Base-by-base conservation (phyloP, 2,113 vertebrate species). In the Empidonax traillii region DNA sequence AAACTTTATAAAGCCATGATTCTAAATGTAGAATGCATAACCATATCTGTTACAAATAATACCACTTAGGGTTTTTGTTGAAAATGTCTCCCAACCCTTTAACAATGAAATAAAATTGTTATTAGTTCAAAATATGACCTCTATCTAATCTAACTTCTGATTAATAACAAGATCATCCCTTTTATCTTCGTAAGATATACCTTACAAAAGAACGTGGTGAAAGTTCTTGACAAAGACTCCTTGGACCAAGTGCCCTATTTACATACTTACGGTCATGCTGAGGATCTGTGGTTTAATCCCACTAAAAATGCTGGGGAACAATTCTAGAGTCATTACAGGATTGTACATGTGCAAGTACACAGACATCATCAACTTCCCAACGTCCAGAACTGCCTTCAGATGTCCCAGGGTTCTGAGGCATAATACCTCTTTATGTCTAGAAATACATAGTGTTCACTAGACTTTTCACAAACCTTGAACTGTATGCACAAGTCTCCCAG, bases 271-370 rank as follows among this genome's bases (percentile, higher is more conserved):
- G 2, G 18, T 53, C 37, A 8, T 23, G 16, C 22, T 35, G 10
- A 3, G 5, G 2, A 58, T 27, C 3, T 24, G 4, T 27, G 9
- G 6, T 13, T 71, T 18, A 86, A 43, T 44, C 44, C 6, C 20
- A 20, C 8, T 49, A 46, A 61, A 80, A 76, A n/a, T 41, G 14
- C 4, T 53, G 20, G 9, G 1, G 1, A 92, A 28, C 33, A 63
- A 27, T 12, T n/a, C 4, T 12, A 55, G 44, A 59, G 76, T 35
- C 6, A 18, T 3, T 43, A 22, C 21, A 52, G 21, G 19, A 33
- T 5, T 67, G 22, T 25, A 12, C 1, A 0, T 44, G 6, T 18
- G 9, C 23, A 14, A 22, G 1, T 7, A 30, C 22, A 13, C 20
- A 74, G 19, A 44, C 1, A 17, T 28, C 35, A 51, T 12, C 14